Base-by-base conservation (phyloP, 2,797 vertebrate genomes). In the Acomys russatus region DNA sequence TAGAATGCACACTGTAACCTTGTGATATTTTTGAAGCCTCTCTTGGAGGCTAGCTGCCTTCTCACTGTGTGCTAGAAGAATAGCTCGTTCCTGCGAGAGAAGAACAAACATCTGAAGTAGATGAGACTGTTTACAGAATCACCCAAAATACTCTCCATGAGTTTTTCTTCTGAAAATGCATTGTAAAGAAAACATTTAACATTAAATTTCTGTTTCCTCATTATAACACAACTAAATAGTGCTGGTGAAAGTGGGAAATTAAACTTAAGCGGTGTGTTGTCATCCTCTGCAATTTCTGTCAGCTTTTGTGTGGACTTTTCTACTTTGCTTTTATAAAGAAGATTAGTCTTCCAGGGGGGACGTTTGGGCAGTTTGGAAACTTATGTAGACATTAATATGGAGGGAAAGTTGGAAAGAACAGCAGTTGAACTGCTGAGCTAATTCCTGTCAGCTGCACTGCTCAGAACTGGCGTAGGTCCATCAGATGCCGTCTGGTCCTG, bases 401-500 rank as follows among this genome's bases (percentile, higher is more conserved):
- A 96, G 90, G 66, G 86, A 86, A 83, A 93, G 61, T 94, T 97
- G 51, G 91, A 90, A 97, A 85, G 77, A 93, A 79, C 33, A 56
- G 28, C 56, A 82, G 23, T 17, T 90, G 77, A 94, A 93, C 71
- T 86, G 95, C 90, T 86, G 87, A 88, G 95, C 92, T 96, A 96
- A 97, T 97, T 96, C 82, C 80, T 18, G 49, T 93, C 93, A 90
- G 77, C 94, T 97, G 80, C 64, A 88, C n/a, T 56, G 33, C 70
- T 77, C 68, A 78, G 94, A 94, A 76, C 85, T 96, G 95, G 93
- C 96, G 14, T 30, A 9, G 17, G 15, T 95, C 94, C 96, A 95
- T 51, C 54, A 0, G 23, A 82, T 0, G 63, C 94, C 93, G 89
- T 97, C 96, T 97, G 94, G 93, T 79, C 93, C 88, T 92, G 63